Conservation (phyloP, 2,888 invertebrate species). For the Girardia tigrina region DNA sequence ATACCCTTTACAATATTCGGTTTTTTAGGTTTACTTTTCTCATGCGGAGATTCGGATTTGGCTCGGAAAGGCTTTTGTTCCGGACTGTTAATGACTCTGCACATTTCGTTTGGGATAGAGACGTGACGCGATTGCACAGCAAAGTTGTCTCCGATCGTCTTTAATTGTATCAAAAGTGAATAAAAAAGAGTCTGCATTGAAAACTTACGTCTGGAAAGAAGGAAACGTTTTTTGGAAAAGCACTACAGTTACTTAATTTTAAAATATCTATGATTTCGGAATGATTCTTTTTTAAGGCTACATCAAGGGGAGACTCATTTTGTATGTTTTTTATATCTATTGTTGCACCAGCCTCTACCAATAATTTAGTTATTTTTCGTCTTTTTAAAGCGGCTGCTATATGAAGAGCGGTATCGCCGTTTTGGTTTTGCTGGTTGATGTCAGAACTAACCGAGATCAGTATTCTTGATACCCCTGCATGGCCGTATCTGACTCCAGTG, state of each 20-base stretch:
- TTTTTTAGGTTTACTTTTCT: not conserved
- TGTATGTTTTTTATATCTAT: conserved; percentile 61
- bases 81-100: not conserved
- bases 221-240: not conserved
- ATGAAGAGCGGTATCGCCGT: conserved; percentile 82
- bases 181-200: no score
- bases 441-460: conserved; percentile 74
- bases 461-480: conserved; percentile 83
- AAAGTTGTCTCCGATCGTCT: not conserved
- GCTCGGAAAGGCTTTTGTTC: not conserved
- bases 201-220: not conserved
- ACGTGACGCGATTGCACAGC: conserved; percentile 6
- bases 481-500: conserved; percentile 83
- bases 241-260: not conserved
- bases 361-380: conserved; percentile 72
- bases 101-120: not conserved
- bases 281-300: conserved; percentile 71
- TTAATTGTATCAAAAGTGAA: not conserved
- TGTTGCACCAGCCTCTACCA: conserved; percentile 72
- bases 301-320: conserved; percentile 73
- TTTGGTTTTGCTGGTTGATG: conserved; percentile 62
- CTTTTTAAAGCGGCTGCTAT: conserved; percentile 84
- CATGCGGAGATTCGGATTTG: not conserved
- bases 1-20: not conserved
- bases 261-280: conserved; percentile 66